Evolutionary conservation across 2,113 vertebrate genomes (phyloP), one percentile per base, ranked within the genome.

Genomic region (Chaetodon auriga): DNA sequence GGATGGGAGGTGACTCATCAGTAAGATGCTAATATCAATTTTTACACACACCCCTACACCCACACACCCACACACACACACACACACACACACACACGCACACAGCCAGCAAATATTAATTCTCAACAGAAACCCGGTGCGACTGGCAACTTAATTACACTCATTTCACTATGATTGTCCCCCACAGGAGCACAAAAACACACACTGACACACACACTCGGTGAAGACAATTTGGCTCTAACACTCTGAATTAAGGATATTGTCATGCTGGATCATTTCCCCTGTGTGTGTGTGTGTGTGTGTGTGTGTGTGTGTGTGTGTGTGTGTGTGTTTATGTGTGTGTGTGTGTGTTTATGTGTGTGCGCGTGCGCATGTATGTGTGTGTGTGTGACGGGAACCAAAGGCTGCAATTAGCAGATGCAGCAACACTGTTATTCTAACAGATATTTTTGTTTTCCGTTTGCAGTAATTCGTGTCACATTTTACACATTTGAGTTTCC

Each of bases 91-190:
- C 43, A 78, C 54, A 80, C 81, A 82, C 84, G 68, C 58, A 81
- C 73, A 36, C 6, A 35, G 69, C 51, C 45, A 63, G 87, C 84
- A 95, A 93, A 94, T 94, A 94, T 95, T 93, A 91, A 95, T 95
- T 95, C 83, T 89, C 83, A 65, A 92, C 90, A 91, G 82, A 89
- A 92, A 86, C 88, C 78, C 84, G 58, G 72, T 10, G 82, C 84
- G 74, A 82, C 83, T 92, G 84, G 92, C 91, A 92, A 92, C 95
- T 95, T 95, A 95, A 96, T 95, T 95, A 92, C 90, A 88, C 85
- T 94, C 85, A 95, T 95, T 95, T 95, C 80, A 76, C 90, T 93
- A 87, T 92, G 84, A 93, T 93, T 93, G 88, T 89, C 70, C 91
- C 94, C 91, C 89, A 80, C 85, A 91, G 89, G 93, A 93, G 70